These are phyloP conservation scores for Apoda limacodes DNA, from an alignment of 2,888 invertebrate genomes.

Conservation along the genomic window DNA sequence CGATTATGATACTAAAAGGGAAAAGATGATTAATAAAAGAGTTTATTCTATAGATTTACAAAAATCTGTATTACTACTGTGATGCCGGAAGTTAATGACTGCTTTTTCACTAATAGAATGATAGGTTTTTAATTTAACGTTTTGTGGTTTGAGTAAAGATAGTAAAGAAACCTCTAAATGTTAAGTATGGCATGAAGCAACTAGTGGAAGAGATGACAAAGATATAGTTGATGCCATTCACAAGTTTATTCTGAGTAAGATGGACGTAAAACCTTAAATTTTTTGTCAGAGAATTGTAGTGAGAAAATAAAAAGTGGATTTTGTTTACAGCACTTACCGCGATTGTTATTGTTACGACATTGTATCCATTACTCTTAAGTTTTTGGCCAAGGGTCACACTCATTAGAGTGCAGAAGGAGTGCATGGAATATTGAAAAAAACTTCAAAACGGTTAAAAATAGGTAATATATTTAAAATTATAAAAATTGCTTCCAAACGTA, in stretches of 20 bases:
- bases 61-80: not conserved
- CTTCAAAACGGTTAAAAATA: not conserved
- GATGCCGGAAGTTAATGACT: not conserved
- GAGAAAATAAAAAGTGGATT: not conserved
- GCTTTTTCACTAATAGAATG: not conserved
- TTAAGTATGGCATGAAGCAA: not conserved
- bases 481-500: not conserved
- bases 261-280: not conserved
- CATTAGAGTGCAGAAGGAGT: not conserved
- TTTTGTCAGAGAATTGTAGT: not conserved
- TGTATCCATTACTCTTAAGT: not conserved
- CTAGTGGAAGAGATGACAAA: not conserved
- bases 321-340: not conserved
- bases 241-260: not conserved
- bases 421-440: slow-evolving; percentile 1
- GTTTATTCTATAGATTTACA: not conserved
- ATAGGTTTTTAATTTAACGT: not conserved
- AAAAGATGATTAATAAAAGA: not conserved
- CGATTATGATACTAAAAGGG: not conserved
- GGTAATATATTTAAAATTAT: not conserved
- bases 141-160: slow-evolving; percentile 1
- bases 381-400: not conserved
- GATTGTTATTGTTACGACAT: not conserved
- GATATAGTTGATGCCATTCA: not conserved
- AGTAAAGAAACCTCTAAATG: slow-evolving; percentile 1